Percentiles rank a stretch among this genome's conserved stretches.
Conservation (phyloP, 2,113 vertebrate genomes). For the Ammodramus savannarum region DNA sequence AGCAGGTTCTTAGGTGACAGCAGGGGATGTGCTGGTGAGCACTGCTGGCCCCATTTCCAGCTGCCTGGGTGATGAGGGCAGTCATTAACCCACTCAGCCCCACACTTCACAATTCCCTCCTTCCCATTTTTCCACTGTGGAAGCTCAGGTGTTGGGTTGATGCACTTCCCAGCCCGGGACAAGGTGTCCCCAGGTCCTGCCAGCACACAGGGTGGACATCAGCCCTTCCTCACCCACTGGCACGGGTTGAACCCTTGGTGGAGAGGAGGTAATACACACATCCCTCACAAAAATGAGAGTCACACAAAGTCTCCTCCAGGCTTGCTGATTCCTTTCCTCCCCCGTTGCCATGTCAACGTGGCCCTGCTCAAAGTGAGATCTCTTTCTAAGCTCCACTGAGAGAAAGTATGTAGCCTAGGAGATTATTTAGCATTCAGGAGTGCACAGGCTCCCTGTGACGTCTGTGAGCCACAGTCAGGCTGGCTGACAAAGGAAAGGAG, state of each 20-base stretch:
- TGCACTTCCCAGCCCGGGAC: background rate
- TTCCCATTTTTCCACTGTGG: rapidly evolving
- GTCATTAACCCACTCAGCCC: background rate
- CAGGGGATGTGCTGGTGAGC: background rate
- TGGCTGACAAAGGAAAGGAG: slow-evolving; percentile 33
- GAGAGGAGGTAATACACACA: background rate
- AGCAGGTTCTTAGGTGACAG: background rate
- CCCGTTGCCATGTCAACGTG: slow-evolving; percentile 54
- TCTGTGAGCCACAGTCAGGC: slow-evolving; percentile 18
- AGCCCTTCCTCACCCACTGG: background rate
- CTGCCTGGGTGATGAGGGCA: rapidly evolving
- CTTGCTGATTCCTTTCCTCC: background rate
- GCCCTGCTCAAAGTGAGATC: background rate
- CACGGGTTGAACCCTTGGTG: rapidly evolving
- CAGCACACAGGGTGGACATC: rapidly evolving
- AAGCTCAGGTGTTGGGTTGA: too few species aligned
- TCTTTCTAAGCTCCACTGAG: slow-evolving; percentile 24
- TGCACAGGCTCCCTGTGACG: background rate
- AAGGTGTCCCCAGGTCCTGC: rapidly evolving
- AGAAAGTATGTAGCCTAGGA: slow-evolving; percentile 30
- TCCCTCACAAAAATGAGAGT: background rate
- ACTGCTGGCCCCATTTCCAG: background rate
- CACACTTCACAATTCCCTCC: background rate
- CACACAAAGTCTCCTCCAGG: background rate
- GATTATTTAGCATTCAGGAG: slow-evolving; percentile 64